A percentile compares a stretch with the other conserved stretches of the same genome.
phyloP scores from a whole-genome alignment of 2,888 invertebrate genomes.

The Metopia argyrocephala region DNA sequence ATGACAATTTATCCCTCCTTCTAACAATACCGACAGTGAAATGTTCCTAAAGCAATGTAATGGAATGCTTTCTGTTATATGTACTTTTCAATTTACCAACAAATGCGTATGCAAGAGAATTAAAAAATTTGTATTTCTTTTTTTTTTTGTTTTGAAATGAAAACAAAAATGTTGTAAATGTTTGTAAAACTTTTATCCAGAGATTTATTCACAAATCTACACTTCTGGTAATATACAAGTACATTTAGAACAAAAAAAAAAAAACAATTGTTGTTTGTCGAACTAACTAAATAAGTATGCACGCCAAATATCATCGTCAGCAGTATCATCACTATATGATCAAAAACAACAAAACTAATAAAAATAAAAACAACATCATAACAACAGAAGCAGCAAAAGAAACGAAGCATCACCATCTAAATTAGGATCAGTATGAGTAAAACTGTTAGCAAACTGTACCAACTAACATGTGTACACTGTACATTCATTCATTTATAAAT shows the following conservation, averaged over 20 bases:
- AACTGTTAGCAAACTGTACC: not conserved
- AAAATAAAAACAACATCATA: too few species aligned
- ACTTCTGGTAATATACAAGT: constrained; percentile 1
- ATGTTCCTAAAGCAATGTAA: not conserved
- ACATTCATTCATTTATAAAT: not conserved
- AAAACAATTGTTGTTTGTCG: constrained; percentile 12
- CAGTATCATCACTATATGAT: too few species aligned
- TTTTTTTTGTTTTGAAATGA: too few species aligned
- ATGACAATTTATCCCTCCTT: not conserved
- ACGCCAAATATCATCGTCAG: too few species aligned
- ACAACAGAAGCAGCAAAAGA: too few species aligned
- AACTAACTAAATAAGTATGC: not conserved
- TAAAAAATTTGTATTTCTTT: too few species aligned
- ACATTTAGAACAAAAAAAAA: not conserved
- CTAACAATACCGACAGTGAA: not conserved
- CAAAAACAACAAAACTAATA: not conserved
- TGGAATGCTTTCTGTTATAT: not conserved
- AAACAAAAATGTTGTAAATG: constrained; percentile 26
- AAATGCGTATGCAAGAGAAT: constrained; percentile 33
- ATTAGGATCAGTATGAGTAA: not conserved
- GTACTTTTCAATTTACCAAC: constrained; percentile 36
- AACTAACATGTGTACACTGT: not conserved
- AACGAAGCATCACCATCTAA: not conserved
- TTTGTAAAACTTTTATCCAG: constrained; percentile 48
- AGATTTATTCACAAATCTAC: constrained; percentile 30